Conservation (phyloP, 2,888 invertebrate genomes). For the Drosophila borealis region DNA sequence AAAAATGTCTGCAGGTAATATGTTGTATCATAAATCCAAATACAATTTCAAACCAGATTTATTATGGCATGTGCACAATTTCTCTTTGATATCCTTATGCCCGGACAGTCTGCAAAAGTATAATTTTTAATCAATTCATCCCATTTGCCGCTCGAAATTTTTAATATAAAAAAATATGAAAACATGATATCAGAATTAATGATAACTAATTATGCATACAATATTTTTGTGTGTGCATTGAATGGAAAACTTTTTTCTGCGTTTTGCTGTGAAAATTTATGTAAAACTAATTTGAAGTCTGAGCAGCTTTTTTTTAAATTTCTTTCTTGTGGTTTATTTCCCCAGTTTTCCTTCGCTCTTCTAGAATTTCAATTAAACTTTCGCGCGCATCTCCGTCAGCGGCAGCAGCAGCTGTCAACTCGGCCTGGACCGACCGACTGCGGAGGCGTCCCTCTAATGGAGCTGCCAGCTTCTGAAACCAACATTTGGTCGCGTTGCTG, state of each 20-base stretch:
- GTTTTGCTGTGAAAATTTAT: conserved; percentile 48
- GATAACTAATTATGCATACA: conserved; percentile 46
- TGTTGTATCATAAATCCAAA: too few species aligned
- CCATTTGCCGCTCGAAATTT: background rate
- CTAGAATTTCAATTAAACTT: conserved; percentile 78
- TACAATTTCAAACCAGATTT: too few species aligned
- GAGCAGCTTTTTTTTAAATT: conserved; percentile 10
- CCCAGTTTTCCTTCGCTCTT: conserved; percentile 21
- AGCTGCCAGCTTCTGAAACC: conserved; percentile 46
- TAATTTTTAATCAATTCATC: background rate
- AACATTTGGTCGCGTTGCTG: conserved; percentile 60
- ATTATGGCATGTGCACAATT: too few species aligned
- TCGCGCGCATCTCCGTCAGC: conserved; percentile 49
- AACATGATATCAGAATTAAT: conserved; percentile 16
- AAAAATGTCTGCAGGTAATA: too few species aligned
- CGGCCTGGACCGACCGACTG: background rate
- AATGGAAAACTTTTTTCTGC: conserved; percentile 28
- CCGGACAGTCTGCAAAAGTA: too few species aligned
- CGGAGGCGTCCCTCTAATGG: conserved; percentile 62
- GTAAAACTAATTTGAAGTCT: conserved; percentile 73
- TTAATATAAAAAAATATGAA: conserved; percentile 8
- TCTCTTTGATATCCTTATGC: too few species aligned
- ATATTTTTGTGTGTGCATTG: conserved; percentile 40
- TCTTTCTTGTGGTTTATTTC: conserved; percentile 5
- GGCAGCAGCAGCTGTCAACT: conserved; percentile 66